Evolutionary conservation across 2,888 invertebrate genomes (phyloP).

Genomic region (Drosophila histrio): DNA sequence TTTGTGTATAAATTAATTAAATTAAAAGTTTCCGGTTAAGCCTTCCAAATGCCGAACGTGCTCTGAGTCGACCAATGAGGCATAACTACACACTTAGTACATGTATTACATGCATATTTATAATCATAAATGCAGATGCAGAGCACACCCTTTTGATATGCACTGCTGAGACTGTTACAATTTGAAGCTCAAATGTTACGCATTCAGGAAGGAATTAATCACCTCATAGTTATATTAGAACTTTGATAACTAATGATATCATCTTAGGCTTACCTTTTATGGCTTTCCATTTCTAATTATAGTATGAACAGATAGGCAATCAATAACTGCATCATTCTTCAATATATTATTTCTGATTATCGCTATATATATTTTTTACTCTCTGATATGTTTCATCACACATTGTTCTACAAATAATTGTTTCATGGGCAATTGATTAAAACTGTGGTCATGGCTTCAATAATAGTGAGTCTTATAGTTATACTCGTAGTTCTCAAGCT

Average conservation of each 20-base stretch:
- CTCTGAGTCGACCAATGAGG: slow-evolving; percentile 21
- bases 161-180: background rate
- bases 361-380: background rate
- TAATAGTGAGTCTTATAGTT: background rate
- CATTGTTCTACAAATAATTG: background rate
- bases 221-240: background rate
- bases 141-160: slow-evolving; percentile 11
- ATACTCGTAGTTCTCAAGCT: background rate
- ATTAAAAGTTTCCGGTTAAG: slow-evolving; percentile 84
- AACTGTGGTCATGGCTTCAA: background rate
- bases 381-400: background rate
- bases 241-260: background rate
- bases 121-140: slow-evolving; percentile 18
- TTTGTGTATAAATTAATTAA: slow-evolving; percentile 84
- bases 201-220: background rate
- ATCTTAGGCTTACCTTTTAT: background rate
- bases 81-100: slow-evolving; percentile 32
- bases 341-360: background rate
- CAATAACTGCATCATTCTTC: background rate
- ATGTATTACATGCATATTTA: slow-evolving; percentile 3
- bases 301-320: background rate
- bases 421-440: background rate
- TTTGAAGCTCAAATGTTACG: too few relatives aligned
- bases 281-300: background rate
- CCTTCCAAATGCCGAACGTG: slow-evolving; percentile 64